Base-by-base conservation (phyloP, 2,888 invertebrate genomes). In the Pterostichus madidus region DNA sequence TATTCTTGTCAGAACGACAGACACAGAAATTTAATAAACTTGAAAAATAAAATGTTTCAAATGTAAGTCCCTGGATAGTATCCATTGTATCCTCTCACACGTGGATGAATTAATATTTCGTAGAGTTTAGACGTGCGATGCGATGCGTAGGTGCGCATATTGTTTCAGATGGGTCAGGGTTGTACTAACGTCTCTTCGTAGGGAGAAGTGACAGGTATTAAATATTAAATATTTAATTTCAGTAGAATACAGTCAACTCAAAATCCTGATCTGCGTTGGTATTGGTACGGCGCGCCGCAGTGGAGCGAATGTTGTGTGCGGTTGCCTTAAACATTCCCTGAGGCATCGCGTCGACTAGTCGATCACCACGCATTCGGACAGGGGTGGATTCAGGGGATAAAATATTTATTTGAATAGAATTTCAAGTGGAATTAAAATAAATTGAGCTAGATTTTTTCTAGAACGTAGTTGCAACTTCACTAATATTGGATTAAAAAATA, bases 161-260 rank as follows among this genome's bases (percentile, higher is more conserved):
- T 73, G 46, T 73, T 73, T 73, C 73, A 17, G 73, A 49, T 24
- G 64, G 8, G 8, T 56, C 17, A 24, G 49, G 64, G n/a, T 32
- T 8, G 39, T 68, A 5, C 15, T 17, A 39, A 68, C 46, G 49
- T 68, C 49, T 39, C 11, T 76, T n/a, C 49, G 73, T 53, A 8
- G 76, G 32, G 76, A 76, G 32, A 76, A 76, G 52, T 76, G 76
- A 76, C 76, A 76, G 76, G 53, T 76, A 76, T 76, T 76, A 76
- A 76, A 76, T 76, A 76, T 76, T 76, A 76, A 76, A 76, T 76
- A 76, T 76, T 76, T 76, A 76, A 76, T 76, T 76, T 76, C 53
- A 49, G 53, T 53, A 76, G 76, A 76, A 49, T 24, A 24, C 76
- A 31, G 31, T 53, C 32, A 10, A 31, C 31, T 53, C 35, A 31